Conservation (phyloP, 2,888 invertebrate genomes). For the Macrophya annulata region DNA sequence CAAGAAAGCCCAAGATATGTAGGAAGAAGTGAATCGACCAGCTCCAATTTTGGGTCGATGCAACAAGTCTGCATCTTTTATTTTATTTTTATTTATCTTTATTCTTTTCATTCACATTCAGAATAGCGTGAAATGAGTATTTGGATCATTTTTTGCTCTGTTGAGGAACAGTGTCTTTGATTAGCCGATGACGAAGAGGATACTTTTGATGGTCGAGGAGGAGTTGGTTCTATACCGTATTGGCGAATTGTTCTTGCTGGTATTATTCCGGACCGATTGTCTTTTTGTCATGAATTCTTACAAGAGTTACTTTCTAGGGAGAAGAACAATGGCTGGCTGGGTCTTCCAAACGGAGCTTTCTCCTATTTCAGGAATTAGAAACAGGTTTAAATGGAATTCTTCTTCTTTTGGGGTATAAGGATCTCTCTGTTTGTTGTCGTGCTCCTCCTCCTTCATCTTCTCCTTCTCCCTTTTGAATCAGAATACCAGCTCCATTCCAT, state of each 20-base stretch:
- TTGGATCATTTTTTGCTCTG: background rate
- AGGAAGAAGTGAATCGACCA: background rate
- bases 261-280: constrained; percentile 22
- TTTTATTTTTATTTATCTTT: too few relatives aligned
- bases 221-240: background rate
- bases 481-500: background rate
- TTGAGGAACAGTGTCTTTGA: background rate
- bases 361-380: constrained; percentile 35
- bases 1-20: background rate
- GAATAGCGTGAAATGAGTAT: background rate
- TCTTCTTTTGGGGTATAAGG: background rate
- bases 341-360: constrained; percentile 20
- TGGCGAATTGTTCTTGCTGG: constrained; percentile 12
- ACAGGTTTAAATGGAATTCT: constrained; percentile 34
- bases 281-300: constrained; percentile 28
- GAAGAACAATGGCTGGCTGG: background rate
- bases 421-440: background rate
- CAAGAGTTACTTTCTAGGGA: constrained; percentile 29
- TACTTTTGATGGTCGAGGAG: background rate
- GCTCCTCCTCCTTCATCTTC: background rate
- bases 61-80: background rate
- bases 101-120: background rate
- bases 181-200: background rate
- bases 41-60: constrained; percentile 8
- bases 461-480: constrained; percentile 11